These are phyloP conservation scores for Pituophis catenifer DNA, from an alignment of 2,113 vertebrate species.

Conservation along the genomic window DNA sequence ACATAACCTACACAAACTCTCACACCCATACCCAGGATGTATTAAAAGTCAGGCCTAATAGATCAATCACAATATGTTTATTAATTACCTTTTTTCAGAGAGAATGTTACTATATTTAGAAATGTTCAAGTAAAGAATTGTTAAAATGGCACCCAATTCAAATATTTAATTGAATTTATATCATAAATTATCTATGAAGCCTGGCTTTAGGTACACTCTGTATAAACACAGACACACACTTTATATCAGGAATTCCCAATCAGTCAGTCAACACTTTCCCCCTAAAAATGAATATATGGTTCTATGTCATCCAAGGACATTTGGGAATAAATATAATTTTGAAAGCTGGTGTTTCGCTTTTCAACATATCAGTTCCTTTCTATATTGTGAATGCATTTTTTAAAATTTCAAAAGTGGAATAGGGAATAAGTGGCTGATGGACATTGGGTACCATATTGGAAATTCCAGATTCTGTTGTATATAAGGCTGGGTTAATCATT, in stretches of 20 bases:
- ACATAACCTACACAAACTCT: not conserved
- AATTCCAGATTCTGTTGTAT: not conserved
- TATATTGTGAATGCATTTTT: not conserved
- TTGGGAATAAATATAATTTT: not conserved
- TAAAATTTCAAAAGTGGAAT: not conserved
- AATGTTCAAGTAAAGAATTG: not conserved
- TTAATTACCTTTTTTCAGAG: not conserved
- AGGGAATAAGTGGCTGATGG: not conserved
- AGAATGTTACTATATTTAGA: not conserved
- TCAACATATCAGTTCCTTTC: not conserved
- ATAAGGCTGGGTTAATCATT: not conserved
- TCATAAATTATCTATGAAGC: not conserved
- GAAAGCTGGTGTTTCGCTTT: not conserved
- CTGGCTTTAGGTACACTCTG: not conserved
- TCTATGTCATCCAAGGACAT: not conserved
- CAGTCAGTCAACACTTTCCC: not conserved
- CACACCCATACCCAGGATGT: not conserved
- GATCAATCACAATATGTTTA: not conserved
- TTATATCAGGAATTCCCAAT: not conserved
- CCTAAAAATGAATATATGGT: not conserved
- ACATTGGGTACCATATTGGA: not conserved
- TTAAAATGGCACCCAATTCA: not conserved
- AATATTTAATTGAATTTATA: not conserved
- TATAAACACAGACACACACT: not conserved
- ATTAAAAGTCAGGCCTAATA: not conserved